These are phyloP conservation scores for Cephalopholis sonnerati DNA, from an alignment of 2,113 vertebrate genomes.

Conservation along the genomic window DNA sequence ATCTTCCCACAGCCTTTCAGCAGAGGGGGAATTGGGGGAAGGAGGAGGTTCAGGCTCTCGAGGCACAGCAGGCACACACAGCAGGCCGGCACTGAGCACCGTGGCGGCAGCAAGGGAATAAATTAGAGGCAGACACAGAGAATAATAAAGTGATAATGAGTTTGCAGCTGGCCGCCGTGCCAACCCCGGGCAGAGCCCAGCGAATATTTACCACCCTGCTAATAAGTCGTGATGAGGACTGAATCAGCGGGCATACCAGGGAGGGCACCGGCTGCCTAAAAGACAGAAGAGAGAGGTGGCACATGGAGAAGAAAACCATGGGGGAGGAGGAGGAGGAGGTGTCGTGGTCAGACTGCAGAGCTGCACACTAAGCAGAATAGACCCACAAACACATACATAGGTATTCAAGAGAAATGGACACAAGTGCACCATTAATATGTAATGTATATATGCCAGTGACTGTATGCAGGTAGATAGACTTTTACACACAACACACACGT, in stretches of 20 bases:
- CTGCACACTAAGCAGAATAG: conserved; percentile 34
- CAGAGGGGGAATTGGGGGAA: background rate
- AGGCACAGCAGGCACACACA: conserved; percentile 8
- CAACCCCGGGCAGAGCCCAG: conserved; percentile 54
- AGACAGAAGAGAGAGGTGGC: background rate
- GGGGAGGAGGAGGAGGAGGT: background rate
- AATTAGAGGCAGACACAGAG: conserved; percentile 72
- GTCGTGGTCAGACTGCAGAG: background rate
- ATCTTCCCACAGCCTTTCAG: conserved; percentile 29
- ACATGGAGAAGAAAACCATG: background rate
- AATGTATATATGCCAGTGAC: background rate
- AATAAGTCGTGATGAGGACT: conserved; percentile 56
- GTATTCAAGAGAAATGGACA: background rate
- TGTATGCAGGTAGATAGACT: background rate
- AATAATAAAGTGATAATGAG: conserved; percentile 79
- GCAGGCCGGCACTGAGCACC: conserved; percentile 27
- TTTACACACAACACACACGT: background rate
- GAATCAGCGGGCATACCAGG: conserved; percentile 39
- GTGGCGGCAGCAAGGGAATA: conserved; percentile 66
- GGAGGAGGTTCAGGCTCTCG: conserved; percentile 17
- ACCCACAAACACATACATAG: background rate
- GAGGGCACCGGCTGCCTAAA: background rate
- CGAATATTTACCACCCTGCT: conserved; percentile 66
- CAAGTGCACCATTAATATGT: background rate
- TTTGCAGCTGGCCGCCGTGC: conserved; percentile 56